Base-by-base conservation (phyloP, 1,140 invertebrate species). In the Macrosteles quadrilineatus region DNA sequence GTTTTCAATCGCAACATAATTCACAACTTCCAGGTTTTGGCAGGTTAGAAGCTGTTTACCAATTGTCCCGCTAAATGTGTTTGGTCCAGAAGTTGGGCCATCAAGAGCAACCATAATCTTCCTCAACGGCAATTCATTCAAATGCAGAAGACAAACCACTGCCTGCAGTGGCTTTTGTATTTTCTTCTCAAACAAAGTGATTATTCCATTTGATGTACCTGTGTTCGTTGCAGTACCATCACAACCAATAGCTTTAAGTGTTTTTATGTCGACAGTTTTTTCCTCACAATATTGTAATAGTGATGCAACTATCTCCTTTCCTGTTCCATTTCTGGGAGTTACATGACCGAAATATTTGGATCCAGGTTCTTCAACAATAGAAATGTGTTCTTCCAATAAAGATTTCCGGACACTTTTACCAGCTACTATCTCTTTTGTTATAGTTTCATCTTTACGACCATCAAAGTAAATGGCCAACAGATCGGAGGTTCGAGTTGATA, bases 71-170 rank as follows among this genome's bases (percentile, higher is more conserved):
- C 67, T 66, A 73, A 71, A 76, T 36, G 66, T 50, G 17, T 66
- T 66, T 19, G 76, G 76, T 30, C 76, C 74, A 14, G 71, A 69
- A 65, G 73, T 77, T 67, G 27, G 29, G 6, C 76, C 75, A 74
- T 78, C 74, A 29, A 76, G 62, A 68, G 73, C 45, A 63, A 73
- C 47, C 55, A 77, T 75, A 30, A 79, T 66, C 62, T 78, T 75
- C 29, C 77, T 55, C 21, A 79, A 67, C 50, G 71, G 72, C 29
- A 78, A 64, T 59, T 68, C 77, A 53, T 79, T 79, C 23, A 70
- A 69, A 31, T 76, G 75, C 32, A 79, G 70, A 68, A 76, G 71
- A 55, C 77, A 78, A 64, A 79, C 72, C 21, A 72, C 66, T 72
- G 72, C 75, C 43, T 76, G 73, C 17, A 76, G 53, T 40, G 75